These are phyloP conservation scores for Hirundichthys speculiger DNA, from an alignment of 2,113 vertebrate genomes.

Conservation along the genomic window DNA sequence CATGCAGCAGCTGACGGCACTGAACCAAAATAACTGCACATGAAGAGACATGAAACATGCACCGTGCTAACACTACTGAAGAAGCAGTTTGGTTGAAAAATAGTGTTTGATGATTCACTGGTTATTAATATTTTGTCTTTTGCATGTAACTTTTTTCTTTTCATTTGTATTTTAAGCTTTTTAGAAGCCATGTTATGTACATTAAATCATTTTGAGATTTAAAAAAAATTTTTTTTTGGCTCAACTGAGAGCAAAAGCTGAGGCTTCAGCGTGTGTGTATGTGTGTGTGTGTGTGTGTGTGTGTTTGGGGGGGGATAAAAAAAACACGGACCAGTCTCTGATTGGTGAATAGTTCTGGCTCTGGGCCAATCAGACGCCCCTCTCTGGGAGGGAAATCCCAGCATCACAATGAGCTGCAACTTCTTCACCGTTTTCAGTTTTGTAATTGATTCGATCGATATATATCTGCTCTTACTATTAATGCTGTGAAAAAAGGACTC, in stretches of 20 bases:
- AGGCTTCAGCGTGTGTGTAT: no score
- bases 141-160: neutral
- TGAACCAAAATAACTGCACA: slow-evolving; percentile 56
- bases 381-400: slow-evolving; percentile 63
- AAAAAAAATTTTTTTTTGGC: no score
- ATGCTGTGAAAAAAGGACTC: slow-evolving; percentile 5
- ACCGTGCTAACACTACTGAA: slow-evolving; percentile 9
- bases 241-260: no score
- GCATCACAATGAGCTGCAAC: slow-evolving; percentile 58
- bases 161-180: neutral
- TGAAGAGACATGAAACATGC: slow-evolving; percentile 8
- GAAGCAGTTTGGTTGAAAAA: neutral
- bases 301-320: neutral
- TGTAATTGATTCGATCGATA: slow-evolving; percentile 24
- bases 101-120: neutral
- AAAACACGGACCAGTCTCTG: slow-evolving; percentile 58
- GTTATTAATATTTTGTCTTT: neutral
- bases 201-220: no score
- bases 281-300: no score
- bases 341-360: slow-evolving; percentile 58
- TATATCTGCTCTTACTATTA: slow-evolving; percentile 11
- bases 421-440: slow-evolving; percentile 50
- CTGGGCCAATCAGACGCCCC: slow-evolving; percentile 60
- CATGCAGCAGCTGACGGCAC: slow-evolving; percentile 60
- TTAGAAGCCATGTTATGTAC: no score